Conservation (phyloP, 1,140 invertebrate genomes). For the Eubasilissa regina region DNA sequence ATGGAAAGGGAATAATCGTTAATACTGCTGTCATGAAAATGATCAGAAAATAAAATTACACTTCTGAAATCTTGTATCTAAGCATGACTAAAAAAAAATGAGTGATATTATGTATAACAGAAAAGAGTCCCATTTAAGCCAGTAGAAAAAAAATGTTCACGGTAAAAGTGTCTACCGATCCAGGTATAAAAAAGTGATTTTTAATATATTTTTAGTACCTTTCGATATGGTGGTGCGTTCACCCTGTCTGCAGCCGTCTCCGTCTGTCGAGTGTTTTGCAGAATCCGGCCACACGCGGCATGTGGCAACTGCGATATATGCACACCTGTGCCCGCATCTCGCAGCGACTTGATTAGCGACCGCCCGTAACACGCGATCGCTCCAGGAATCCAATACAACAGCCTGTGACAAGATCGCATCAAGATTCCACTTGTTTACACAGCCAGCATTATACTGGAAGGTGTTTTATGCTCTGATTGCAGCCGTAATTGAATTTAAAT, state of each 20-base stretch:
- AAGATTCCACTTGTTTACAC: constrained; percentile 30
- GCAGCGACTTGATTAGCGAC: constrained; percentile 35
- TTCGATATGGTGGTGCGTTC: neutral
- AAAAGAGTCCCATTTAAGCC: no score
- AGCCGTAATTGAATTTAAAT: no score
- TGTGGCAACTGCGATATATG: constrained; percentile 4
- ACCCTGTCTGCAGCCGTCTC: neutral
- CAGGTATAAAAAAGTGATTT: no score
- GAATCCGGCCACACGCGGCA: neutral
- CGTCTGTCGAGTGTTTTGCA: neutral
- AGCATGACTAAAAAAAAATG: no score
- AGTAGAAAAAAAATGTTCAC: no score
- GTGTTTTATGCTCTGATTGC: neutral
- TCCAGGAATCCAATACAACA: constrained; percentile 32
- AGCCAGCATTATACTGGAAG: neutral
- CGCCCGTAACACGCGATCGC: constrained; percentile 35
- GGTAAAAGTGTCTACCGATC: no score
- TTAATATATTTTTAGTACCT: no score
- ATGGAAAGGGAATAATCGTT: neutral
- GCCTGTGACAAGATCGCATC: constrained; percentile 33
- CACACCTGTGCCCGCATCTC: constrained; percentile 47
- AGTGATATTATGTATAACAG: no score
- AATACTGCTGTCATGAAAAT: no score
- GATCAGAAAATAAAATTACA: no score
- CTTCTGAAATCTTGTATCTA: no score